A percentile compares a stretch with the other conserved stretches of the same genome.
Conservation (phyloP, 2,797 vertebrate genomes). For the Balearica regulorum region DNA sequence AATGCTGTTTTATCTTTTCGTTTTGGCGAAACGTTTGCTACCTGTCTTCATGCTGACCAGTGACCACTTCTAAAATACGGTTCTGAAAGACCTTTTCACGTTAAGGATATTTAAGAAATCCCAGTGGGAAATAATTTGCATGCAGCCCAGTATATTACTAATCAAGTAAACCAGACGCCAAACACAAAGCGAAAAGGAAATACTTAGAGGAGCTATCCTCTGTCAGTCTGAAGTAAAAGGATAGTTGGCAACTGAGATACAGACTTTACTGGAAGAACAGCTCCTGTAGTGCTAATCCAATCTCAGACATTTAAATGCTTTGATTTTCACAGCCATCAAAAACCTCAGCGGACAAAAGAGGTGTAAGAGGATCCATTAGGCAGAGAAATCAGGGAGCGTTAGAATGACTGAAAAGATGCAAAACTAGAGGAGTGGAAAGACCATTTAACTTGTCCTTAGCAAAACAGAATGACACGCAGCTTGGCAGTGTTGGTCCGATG, state of each 20-base stretch:
- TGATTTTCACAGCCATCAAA: not conserved
- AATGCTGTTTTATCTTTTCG: not conserved
- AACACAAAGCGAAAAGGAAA: not conserved
- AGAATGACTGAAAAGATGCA: not conserved
- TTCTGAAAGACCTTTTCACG: not conserved
- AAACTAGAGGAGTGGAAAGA: not conserved
- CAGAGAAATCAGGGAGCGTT: not conserved
- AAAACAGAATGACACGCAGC: rapidly evolving
- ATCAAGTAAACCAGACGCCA: not conserved
- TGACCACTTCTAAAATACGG: rapidly evolving
- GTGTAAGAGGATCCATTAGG: not conserved
- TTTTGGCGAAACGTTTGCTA: not conserved
- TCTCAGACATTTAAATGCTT: not conserved
- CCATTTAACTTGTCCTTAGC: too few relatives aligned
- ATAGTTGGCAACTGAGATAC: not conserved
- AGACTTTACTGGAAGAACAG: not conserved
- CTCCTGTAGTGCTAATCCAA: not conserved
- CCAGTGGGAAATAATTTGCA: not conserved
- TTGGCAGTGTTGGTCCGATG: rapidly evolving
- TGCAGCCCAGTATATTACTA: not conserved
- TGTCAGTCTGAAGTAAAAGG: not conserved
- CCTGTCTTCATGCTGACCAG: not conserved
- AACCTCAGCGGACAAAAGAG: not conserved
- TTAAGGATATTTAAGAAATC: not conserved
- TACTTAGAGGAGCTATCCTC: not conserved